A percentile compares a stretch with the other conserved stretches of the same genome.
phyloP scores from a whole-genome alignment of 1,140 invertebrate species.

The Cardiocondyla obscurior region DNA sequence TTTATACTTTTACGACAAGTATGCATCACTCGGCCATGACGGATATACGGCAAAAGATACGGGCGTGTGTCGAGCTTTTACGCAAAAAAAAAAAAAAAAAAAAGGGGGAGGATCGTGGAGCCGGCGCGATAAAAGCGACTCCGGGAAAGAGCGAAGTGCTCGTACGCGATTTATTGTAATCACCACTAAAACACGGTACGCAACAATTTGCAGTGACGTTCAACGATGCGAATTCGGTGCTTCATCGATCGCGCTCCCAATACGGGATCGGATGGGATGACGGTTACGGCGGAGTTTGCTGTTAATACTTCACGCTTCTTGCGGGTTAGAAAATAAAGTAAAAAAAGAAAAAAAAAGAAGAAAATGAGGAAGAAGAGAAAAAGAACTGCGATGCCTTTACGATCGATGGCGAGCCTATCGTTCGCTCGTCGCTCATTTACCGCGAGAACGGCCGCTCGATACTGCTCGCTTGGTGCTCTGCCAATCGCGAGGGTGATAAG shows the following conservation, averaged over 20 bases:
- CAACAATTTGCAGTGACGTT: conserved; percentile 36
- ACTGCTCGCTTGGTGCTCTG: neutral
- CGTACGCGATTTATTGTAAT: conserved; percentile 55
- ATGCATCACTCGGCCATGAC: conserved; percentile 25
- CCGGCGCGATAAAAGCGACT: conserved; percentile 16
- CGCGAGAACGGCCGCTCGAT: neutral
- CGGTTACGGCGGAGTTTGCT: neutral
- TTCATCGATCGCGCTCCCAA: conserved; percentile 14
- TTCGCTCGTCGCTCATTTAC: conserved; percentile 27
- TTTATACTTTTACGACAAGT: conserved; percentile 54
- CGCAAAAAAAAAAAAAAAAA: neutral
- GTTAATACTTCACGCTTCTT: conserved; percentile 24
- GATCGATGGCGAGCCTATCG: neutral
- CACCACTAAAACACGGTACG: conserved; percentile 42
- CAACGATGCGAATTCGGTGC: conserved; percentile 1
- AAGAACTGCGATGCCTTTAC: neutral
- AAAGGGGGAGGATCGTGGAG: too few species aligned
- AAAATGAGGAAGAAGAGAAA: neutral
- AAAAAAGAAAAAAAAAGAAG: neutral
- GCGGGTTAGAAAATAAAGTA: neutral
- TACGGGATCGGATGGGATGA: neutral
- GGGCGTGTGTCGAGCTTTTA: conserved; percentile 43
- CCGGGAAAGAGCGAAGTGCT: conserved; percentile 19
- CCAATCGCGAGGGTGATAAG: neutral
- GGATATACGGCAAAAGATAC: conserved; percentile 45